Evolutionary conservation across 2,888 invertebrate species (phyloP), one percentile per base, ranked within the genome.

Genomic region (Acanthococcus lagerstroemiae): DNA sequence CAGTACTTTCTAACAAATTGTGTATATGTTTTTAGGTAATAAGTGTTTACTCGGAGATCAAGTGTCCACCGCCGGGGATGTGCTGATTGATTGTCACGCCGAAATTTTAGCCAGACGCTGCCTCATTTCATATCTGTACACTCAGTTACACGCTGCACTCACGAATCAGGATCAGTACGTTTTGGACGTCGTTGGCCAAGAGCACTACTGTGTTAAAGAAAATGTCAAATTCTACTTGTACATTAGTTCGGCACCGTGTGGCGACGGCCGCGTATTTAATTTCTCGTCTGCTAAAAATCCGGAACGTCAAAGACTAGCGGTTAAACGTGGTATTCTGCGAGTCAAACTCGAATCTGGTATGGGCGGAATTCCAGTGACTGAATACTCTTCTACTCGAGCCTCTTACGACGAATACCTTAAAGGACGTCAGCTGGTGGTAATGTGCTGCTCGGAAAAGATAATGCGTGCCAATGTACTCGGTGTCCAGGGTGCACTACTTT

Each of bases 361-460:
- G 78, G 94, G 95, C 5, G 93, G 93, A 0, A 91, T 93, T 73
- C 91, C 91, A 0, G 67, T 68, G 1, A 61, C 60, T 46, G 60
- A 61, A 15, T 89, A 92, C 0, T 91, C 92, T 76, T 84, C 85
- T 73, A 85, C 84, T 73, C 83, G 81, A 74, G 81, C 84, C 22
- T 95, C 95, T 78, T 95, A 94, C 0, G 68, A 68, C 54, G 68
- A 65, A 55, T 61, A 61, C 15, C 25, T 61, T 12, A 61, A 52
- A 50, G 60, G 60, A 21, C 25, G 46, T 5, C 83, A 95, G 61
- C 81, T 95, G 70, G 81, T 94, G 66, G 95, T 95, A 57, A 96
- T 96, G 95, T 95, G 95, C 65, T 96, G 96, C 77, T 95, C 95
- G 69, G 95, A 95, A 81, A 96, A 96, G 80, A 87, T 95, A 74